Conservation (phyloP, 2,888 invertebrate genomes). For the Agriotes lineatus region DNA sequence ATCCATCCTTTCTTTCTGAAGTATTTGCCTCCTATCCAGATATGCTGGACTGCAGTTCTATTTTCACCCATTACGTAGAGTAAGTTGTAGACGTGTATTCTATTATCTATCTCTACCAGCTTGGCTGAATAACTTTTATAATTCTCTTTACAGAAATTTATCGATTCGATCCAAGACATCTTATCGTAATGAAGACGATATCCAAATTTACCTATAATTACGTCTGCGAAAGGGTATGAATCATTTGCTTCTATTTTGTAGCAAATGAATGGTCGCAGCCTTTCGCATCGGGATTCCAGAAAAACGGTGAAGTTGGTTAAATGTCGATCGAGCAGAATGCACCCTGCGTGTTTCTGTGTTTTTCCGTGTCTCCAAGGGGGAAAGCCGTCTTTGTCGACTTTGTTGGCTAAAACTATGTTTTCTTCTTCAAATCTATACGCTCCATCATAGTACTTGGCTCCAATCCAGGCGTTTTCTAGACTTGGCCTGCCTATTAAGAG, state of each 20-base stretch:
- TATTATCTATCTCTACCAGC: not conserved
- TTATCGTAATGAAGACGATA: conserved; percentile 2
- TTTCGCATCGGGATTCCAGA: conserved; percentile 67
- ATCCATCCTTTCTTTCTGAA: not conserved
- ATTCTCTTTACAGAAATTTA: not conserved
- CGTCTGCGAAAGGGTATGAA: not conserved
- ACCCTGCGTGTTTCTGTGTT: conserved; percentile 63
- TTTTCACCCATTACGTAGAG: conserved; percentile 30
- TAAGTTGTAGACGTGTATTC: conserved; percentile 6
- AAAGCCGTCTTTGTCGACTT: too few species aligned
- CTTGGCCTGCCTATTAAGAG: too few species aligned
- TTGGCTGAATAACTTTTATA: not conserved
- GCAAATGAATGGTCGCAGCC: conserved; percentile 69
- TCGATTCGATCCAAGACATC: conserved; percentile 1
- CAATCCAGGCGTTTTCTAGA: too few species aligned
- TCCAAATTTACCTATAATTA: conserved; percentile 1
- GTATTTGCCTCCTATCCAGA: conserved; percentile 31
- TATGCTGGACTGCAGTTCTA: conserved; percentile 15
- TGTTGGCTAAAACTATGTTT: too few species aligned
- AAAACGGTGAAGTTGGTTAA: conserved; percentile 65
- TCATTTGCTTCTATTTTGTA: conserved; percentile 54
- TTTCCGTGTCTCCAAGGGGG: conserved; percentile 37
- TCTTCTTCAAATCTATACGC: too few species aligned
- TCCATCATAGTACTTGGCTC: too few species aligned
- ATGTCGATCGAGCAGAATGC: conserved; percentile 68